Conservation (phyloP, 2,888 invertebrate species). For the Torymus aiolomorphi region DNA sequence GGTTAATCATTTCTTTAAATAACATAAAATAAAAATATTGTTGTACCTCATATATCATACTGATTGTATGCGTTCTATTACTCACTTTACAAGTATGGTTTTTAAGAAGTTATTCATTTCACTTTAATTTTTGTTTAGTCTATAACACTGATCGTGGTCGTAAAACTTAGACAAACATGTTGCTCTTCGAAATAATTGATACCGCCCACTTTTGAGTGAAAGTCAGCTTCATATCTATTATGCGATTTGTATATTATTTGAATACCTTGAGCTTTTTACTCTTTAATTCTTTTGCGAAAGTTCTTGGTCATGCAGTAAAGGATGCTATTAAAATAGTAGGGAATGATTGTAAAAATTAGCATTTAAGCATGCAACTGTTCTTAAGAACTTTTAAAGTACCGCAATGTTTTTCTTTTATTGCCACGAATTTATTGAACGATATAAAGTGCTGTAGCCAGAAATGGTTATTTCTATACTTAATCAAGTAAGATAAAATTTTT, state of each 20-base stretch:
- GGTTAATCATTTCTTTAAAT: no score
- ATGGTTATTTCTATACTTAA: not conserved
- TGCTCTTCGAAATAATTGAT: constrained; percentile 13
- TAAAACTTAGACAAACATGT: not conserved
- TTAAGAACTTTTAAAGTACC: constrained; percentile 19
- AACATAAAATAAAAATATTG: no score
- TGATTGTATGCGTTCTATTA: no score
- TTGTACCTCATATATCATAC: no score
- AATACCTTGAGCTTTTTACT: constrained; percentile 14
- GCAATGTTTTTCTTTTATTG: constrained; percentile 30
- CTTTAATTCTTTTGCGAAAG: constrained; percentile 16
- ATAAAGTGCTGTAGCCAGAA: not conserved
- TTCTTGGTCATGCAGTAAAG: constrained; percentile 4
- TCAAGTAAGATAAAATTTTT: not conserved
- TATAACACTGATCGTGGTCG: no score
- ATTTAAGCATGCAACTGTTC: not conserved
- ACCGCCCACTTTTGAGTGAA: not conserved
- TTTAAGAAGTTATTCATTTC: no score
- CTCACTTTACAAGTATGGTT: no score
- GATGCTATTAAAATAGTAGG: not conserved
- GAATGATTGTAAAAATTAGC: constrained; percentile 1
- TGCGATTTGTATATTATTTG: constrained; percentile 22
- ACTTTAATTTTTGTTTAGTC: no score
- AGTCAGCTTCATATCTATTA: constrained; percentile 9
- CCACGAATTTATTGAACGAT: constrained; percentile 7